These are phyloP conservation scores for Drosophila pachea DNA, from an alignment of 1,140 invertebrate species.

Conservation along the genomic window DNA sequence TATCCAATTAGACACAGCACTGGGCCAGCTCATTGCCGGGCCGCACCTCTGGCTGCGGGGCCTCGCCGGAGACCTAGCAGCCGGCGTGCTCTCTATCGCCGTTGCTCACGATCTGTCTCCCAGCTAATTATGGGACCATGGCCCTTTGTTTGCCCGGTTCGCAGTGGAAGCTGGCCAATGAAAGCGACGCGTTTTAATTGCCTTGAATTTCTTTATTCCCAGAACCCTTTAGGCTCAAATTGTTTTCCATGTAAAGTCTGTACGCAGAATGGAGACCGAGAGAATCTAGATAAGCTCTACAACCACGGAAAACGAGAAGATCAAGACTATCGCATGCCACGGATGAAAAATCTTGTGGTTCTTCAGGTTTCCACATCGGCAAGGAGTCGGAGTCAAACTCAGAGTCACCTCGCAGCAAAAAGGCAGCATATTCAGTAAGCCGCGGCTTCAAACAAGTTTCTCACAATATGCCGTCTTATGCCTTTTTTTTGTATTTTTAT, in stretches of 20 bases:
- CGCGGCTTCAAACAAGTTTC: slow-evolving; percentile 57
- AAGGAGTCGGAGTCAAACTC: background rate
- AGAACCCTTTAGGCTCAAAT: slow-evolving; percentile 59
- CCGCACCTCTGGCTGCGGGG: slow-evolving; percentile 21
- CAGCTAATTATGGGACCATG: slow-evolving; percentile 67
- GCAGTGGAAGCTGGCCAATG: slow-evolving; percentile 24
- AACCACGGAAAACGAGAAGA: slow-evolving; percentile 19
- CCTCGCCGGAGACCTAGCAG: background rate
- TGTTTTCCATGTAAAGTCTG: slow-evolving; percentile 53
- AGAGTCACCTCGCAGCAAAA: background rate
- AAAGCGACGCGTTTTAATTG: slow-evolving; percentile 56
- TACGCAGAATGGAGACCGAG: slow-evolving; percentile 13
- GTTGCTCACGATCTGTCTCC: slow-evolving; percentile 69
- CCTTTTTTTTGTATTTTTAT: slow-evolving; percentile 49
- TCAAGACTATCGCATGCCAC: slow-evolving; percentile 31
- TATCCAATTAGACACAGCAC: slow-evolving; percentile 74
- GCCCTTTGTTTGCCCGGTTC: slow-evolving; percentile 7
- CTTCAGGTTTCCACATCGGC: slow-evolving; percentile 18
- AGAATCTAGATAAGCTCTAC: slow-evolving; percentile 26
- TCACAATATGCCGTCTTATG: slow-evolving; percentile 19
- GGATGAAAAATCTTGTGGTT: slow-evolving; percentile 38
- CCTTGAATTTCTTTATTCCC: slow-evolving; percentile 70
- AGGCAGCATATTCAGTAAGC: background rate
- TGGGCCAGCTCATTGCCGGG: slow-evolving; percentile 23
- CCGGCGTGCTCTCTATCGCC: slow-evolving; percentile 2